Evolutionary conservation across 2,113 vertebrate species (phyloP).

Genomic region (Paracanthobrama guichenoti): DNA sequence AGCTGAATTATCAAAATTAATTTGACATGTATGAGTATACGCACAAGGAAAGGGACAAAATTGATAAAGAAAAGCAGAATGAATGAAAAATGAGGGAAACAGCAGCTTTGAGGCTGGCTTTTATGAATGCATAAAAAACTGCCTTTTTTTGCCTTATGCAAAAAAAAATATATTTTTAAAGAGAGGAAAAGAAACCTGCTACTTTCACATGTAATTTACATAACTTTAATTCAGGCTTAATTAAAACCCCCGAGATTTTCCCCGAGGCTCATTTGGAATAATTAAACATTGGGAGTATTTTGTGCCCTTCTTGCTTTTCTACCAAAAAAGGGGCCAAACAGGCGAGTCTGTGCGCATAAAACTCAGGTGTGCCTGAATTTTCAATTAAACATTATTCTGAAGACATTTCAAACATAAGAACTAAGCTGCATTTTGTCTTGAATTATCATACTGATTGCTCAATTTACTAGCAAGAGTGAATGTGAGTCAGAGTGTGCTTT

Average conservation of each 20-base stretch:
- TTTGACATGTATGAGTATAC: not conserved
- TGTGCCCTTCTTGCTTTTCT: slow-evolving; percentile 43
- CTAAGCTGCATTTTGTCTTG: slow-evolving; percentile 38
- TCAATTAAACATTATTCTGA: slow-evolving; percentile 47
- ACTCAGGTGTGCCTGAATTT: slow-evolving; percentile 43
- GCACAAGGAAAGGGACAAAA: not conserved
- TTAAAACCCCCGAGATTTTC: slow-evolving; percentile 74
- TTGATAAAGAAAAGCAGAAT: not conserved
- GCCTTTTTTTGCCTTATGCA: not conserved
- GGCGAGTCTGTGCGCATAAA: slow-evolving; percentile 4
- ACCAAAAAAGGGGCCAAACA: slow-evolving; percentile 30
- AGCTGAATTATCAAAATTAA: slow-evolving; percentile 1
- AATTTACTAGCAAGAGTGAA: slow-evolving; percentile 25
- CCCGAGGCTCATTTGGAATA: slow-evolving; percentile 67
- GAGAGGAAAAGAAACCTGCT: slow-evolving; percentile 54
- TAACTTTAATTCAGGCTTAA: slow-evolving; percentile 75
- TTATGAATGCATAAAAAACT: not conserved
- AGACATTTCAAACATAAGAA: slow-evolving; percentile 31
- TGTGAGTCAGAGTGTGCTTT: slow-evolving; percentile 45
- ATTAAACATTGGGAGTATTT: slow-evolving; percentile 68
- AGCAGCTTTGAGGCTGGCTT: not conserved
- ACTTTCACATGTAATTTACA: slow-evolving; percentile 70
- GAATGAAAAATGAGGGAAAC: not conserved
- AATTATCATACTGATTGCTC: slow-evolving; percentile 54
- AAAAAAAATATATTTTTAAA: slow-evolving; percentile 3